Percentiles rank a stretch among this genome's conserved stretches.
Conservation (phyloP, 2,113 vertebrate genomes). For the Serinus canaria region DNA sequence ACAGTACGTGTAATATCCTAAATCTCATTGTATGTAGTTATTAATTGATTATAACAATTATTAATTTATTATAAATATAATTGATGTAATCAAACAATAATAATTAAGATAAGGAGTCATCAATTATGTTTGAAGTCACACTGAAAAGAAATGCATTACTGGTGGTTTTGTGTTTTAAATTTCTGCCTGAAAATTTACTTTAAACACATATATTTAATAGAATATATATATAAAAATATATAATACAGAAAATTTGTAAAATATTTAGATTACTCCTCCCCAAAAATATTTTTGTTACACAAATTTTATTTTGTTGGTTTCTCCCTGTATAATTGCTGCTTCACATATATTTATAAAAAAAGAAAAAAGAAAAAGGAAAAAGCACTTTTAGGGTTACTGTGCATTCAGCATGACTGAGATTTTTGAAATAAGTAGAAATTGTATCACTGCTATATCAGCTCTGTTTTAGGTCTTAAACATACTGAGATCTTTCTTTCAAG, state of each 20-base stretch:
- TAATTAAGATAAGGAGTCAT: neutral
- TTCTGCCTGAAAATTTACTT: neutral
- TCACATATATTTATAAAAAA: neutral
- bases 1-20: neutral
- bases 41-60: neutral
- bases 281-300: neutral
- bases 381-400: neutral
- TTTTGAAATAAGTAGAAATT: neutral
- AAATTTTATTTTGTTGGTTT: neutral
- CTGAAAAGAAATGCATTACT: neutral
- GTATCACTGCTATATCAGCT: neutral
- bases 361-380: neutral
- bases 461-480: neutral
- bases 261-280: neutral
- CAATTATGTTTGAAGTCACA: neutral
- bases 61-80: neutral
- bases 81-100: neutral
- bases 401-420: neutral
- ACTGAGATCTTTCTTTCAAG: neutral
- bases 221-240: neutral
- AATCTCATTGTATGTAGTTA: neutral
- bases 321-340: neutral
- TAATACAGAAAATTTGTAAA: neutral
- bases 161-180: neutral
- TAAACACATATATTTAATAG: neutral